Evolutionary conservation across 2,888 invertebrate species (phyloP), one percentile per base, ranked within the genome.

Genomic region (Pediacus dermestoides): DNA sequence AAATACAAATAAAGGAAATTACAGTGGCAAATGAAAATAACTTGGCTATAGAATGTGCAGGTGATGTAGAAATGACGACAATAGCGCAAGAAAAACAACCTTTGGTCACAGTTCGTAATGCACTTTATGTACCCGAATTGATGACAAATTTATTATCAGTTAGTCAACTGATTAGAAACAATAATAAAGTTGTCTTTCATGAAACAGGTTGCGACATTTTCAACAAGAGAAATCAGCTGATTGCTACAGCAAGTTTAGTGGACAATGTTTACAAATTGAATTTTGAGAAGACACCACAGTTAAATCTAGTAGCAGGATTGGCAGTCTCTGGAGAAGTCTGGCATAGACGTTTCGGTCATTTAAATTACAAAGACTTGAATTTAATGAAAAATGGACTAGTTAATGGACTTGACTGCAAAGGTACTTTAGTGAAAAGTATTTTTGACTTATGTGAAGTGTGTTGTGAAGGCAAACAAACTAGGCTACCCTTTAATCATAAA

Each of bases 111-210:
- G 18, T 14, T 34, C 16, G 39, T 16, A 38, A 55, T 37, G 47
- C 34, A 3, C 27, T 39, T 2, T 53, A 45, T 48, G 45, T 52
- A 12, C 50, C 52, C 25, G 37, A 48, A 23, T 22, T 56, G 25
- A 42, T 47, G 14, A 57, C 54, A 11, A 55, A 55, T 39, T 38
- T 53, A 9, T 44, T 53, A 35, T 57, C 50, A 9, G 54, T 54
- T 11, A 47, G 42, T 30, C 34, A 53, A 39, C 35, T 57, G 22
- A 41, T 55, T n/a, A 52, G 48, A 39, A 51, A 50, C 15, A 50
- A 46, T 14, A 53, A 53, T 34, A 30, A 23, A 10, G 48, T 52
- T n/a, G 28, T 27, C 2, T 54, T 56, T 41, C 25, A 33, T 31
- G 34, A 42, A 25, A 23, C 40, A 7, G 31, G 43, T 9, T 53